Evolutionary conservation across 2,797 vertebrate genomes (phyloP).

Genomic region (Gymnoscopelus microlampas): DNA sequence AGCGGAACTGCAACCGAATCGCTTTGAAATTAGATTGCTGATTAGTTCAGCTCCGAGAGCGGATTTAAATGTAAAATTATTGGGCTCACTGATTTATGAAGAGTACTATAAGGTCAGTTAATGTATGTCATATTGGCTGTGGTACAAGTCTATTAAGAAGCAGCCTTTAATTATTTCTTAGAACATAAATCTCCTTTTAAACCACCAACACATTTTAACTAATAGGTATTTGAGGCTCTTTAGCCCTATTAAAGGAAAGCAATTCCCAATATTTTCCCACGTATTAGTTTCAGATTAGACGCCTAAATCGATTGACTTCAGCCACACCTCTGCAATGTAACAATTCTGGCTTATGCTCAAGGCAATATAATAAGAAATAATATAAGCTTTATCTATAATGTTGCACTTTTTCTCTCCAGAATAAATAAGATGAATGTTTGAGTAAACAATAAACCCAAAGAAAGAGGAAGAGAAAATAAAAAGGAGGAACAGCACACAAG

Average conservation of each 20-base stretch:
- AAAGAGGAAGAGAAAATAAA: no score
- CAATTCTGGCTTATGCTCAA: conserved; percentile 2
- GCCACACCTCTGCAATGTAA: conserved; percentile 30
- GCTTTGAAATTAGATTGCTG: conserved; percentile 71
- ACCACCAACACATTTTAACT: conserved; percentile 63
- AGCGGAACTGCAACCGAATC: conserved; percentile 60
- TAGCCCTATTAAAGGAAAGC: conserved; percentile 58
- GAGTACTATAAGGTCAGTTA: conserved; percentile 80
- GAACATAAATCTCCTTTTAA: conserved; percentile 77
- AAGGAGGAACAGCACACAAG: no score
- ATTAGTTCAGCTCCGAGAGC: conserved; percentile 77
- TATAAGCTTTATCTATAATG: no score
- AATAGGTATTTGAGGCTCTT: conserved; percentile 63
- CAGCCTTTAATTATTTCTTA: conserved; percentile 77
- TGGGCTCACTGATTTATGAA: conserved; percentile 82
- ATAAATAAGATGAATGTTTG: no score
- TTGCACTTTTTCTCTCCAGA: no score
- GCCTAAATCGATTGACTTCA: conserved; percentile 33
- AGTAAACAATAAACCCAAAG: no score
- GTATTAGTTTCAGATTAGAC: conserved; percentile 61
- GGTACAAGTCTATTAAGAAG: conserved; percentile 76
- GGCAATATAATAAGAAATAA: not conserved
- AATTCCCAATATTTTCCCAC: conserved; percentile 51
- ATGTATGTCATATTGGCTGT: conserved; percentile 78
- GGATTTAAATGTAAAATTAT: conserved; percentile 79